Base-by-base conservation (phyloP, 2,888 invertebrate genomes). In the Mythimna vitellina region DNA sequence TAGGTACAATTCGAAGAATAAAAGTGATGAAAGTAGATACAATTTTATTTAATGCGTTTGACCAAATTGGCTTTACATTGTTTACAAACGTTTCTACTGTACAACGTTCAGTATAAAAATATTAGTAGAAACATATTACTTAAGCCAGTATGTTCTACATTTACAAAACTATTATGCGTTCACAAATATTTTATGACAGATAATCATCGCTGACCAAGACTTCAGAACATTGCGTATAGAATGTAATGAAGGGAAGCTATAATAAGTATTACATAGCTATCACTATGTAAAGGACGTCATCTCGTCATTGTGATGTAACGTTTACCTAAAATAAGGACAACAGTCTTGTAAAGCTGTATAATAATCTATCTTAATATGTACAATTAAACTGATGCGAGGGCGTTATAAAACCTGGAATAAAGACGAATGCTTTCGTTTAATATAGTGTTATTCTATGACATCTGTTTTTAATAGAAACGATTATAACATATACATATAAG, bases 321-420 rank as follows among this genome's bases (percentile, higher is more conserved):
- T 85, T 84, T 85, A 73, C 80, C 80, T 85, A 89, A 88, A 83
- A 88, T 88, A 90, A 88, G 84, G 87, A 93, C 91, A 93, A 93
- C 92, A 93, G 93, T 93, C 92, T 92, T 89, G 85, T 91, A 90
- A 92, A 91, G 89, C 91, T 87, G 86, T 81, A 82, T 85, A 79
- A 73, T 62, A 72, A 78, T 46, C 78, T 74, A 74, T 22, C 56
- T 77, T 69, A 85, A 74, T 83, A 86, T 85, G 70, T 87, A 87
- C 83, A 86, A 80, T 82, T 84, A 79, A 78, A 82, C 66, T 75
- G 73, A 81, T 69, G 56, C 42, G 71, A 73, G 71, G 66, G 73
- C 73, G 84, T 72, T 80, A 83, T 60, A 78, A 69, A 85, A 76
- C 67, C 70, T 86, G 87, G 87, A 87, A 89, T 85, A 85, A 69